Evolutionary conservation across 2,113 vertebrate species (phyloP), one percentile per base, ranked within the genome.

Genomic region (Alethe castanea): DNA sequence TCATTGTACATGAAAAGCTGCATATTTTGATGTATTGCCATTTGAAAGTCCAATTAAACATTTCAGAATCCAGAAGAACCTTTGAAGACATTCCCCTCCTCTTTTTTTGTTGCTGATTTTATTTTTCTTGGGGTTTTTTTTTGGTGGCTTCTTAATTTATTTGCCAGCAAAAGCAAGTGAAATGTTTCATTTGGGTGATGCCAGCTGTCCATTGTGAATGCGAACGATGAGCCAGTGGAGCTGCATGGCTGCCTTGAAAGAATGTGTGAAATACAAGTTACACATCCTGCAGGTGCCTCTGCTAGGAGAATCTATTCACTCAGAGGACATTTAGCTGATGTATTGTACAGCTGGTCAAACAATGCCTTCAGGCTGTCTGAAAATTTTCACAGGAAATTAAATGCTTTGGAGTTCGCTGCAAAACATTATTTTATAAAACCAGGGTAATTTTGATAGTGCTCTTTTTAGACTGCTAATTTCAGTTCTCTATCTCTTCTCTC

Each of bases 121-220:
- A 28, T 66, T 77, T 10, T 59, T 79, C 9, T 53, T 45, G 7
- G 2, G 0, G 8, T 0, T 12, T 15, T 26, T 76, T 47, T 83
- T 79, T 42, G 15, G 35, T 56, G 20, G 3, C 2, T 52, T 48
- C n/a, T 62, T 56, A 42, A 52, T 83, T 88, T 83, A 78, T 88
- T 96, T 57, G 81, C 81, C 59, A 96, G 92, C 92, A 96, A 88
- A 96, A 96, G 86, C 72, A 97, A 97, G 76, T 94, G 85, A 87
- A 83, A 72, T 90, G 91, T 90, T 97, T 96, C 65, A 65, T 97
- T 97, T 94, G 86, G 82, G 83, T 86, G 88, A 82, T 92, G 93
- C 91, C 97, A 98, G 97, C 96, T 97, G 97, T 93, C 96, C 92
- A 95, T 81, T 96, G 87, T 97, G 97, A 97, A 97, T 95, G 79